Conservation (phyloP, 2,113 vertebrate species). For the Hippocampus mohnikei region DNA sequence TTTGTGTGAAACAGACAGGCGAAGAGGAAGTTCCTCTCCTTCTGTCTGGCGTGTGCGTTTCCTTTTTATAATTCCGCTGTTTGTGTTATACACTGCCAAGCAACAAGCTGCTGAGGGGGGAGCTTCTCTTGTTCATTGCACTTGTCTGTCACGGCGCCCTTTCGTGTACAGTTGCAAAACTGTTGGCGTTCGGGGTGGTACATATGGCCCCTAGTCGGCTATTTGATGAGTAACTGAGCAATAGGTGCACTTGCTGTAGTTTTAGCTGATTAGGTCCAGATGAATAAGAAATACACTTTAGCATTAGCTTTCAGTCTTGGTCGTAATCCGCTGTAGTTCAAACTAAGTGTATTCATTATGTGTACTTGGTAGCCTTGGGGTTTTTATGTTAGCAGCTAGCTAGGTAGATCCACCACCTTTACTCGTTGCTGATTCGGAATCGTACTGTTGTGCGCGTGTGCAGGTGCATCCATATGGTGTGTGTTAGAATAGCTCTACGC, state of each 20-base stretch:
- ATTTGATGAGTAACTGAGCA: constrained; percentile 12
- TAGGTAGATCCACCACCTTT: constrained; percentile 36
- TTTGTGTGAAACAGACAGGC: constrained; percentile 66
- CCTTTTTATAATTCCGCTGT: constrained; percentile 56
- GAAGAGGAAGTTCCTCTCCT: constrained; percentile 61
- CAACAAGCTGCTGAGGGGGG: constrained; percentile 49
- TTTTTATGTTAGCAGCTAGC: constrained; percentile 36
- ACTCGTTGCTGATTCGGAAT: constrained; percentile 36
- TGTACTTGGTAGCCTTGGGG: constrained; percentile 37
- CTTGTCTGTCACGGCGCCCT: constrained; percentile 51
- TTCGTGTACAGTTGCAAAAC: constrained; percentile 50
- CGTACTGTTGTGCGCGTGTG: constrained; percentile 10
- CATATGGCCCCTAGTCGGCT: constrained; percentile 13
- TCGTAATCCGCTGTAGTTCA: constrained; percentile 15
- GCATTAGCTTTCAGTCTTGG: constrained; percentile 5
- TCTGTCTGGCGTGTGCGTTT: constrained; percentile 53
- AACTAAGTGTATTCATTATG: constrained; percentile 31
- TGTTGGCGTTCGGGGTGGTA: constrained; percentile 20
- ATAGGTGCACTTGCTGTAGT: constrained; percentile 12
- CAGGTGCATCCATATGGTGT: constrained; percentile 25
- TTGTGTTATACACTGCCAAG: constrained; percentile 78
- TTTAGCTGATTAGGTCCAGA: not conserved
- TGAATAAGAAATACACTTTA: not conserved
- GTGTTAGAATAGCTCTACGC: constrained; percentile 64
- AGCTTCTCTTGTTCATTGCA: constrained; percentile 45